Percentiles rank a stretch among this genome's conserved stretches.
Conservation (phyloP, 2,888 invertebrate species). For the Dysmachus trigonus region DNA sequence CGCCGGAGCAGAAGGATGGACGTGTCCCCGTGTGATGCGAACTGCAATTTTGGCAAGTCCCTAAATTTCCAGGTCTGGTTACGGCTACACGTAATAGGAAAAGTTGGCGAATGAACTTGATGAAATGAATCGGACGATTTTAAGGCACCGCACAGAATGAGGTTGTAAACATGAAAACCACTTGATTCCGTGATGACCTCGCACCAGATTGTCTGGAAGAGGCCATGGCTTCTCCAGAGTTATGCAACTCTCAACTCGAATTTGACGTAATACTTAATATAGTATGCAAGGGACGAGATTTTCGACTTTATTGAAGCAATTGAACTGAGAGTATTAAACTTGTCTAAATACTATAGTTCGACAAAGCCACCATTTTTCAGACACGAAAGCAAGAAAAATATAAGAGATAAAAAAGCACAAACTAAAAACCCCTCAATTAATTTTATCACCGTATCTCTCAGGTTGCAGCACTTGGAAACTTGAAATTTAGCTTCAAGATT, state of each 20-base stretch:
- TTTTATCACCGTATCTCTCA: neutral
- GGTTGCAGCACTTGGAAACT: neutral
- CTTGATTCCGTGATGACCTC: neutral
- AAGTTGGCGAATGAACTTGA: neutral
- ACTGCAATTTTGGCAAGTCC: conserved; percentile 11
- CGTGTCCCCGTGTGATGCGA: neutral
- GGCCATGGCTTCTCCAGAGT: neutral
- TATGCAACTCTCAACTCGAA: neutral
- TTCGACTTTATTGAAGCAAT: neutral
- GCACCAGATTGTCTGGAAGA: neutral
- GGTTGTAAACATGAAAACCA: neutral
- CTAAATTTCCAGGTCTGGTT: neutral
- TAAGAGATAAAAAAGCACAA: neutral
- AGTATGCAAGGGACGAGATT: neutral
- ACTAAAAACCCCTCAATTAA: neutral
- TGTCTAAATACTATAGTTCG: neutral
- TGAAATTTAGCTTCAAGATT: neutral
- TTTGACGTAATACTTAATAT: neutral
- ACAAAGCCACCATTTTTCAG: neutral
- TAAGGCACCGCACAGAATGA: neutral
- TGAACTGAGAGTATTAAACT: neutral
- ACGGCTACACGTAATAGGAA: neutral
- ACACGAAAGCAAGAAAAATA: neutral
- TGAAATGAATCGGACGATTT: neutral
- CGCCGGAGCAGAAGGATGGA: neutral